phyloP scores from a whole-genome alignment of 2,797 vertebrate species.

The Diglossa cyanea region DNA sequence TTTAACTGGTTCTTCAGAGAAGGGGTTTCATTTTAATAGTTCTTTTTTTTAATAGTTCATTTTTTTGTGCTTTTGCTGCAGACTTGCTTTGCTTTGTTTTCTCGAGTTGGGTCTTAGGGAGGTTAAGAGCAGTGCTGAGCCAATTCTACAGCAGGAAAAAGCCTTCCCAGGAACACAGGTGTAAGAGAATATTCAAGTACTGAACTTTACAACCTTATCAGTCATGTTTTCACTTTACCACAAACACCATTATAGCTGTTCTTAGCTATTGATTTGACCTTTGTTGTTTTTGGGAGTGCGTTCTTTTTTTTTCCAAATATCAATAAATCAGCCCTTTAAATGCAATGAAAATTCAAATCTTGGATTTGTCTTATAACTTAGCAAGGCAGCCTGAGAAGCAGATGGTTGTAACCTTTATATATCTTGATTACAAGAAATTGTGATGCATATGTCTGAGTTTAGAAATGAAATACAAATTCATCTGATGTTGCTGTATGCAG shows the following conservation, averaged over 20 bases:
- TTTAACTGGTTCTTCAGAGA: slow-evolving; percentile 8
- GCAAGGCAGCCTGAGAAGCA: background rate
- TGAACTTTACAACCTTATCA: slow-evolving; percentile 61
- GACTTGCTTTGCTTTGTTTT: background rate
- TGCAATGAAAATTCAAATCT: slow-evolving; percentile 59
- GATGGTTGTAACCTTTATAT: slow-evolving; percentile 10
- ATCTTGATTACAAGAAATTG: slow-evolving; percentile 3
- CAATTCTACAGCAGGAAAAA: slow-evolving; percentile 33
- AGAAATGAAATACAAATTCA: background rate
- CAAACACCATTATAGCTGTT: slow-evolving; percentile 25
- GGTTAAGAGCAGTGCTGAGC: background rate
- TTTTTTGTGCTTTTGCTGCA: background rate
- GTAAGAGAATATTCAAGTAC: slow-evolving; percentile 12
- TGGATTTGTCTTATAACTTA: slow-evolving; percentile 39
- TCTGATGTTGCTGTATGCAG: background rate
- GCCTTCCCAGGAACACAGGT: slow-evolving; percentile 10
- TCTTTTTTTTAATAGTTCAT: background rate
- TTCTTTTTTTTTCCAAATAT: background rate
- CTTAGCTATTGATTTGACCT: slow-evolving; percentile 72
- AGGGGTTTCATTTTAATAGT: background rate
- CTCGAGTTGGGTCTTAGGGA: background rate
- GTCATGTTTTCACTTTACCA: slow-evolving; percentile 20
- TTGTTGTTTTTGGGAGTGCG: background rate
- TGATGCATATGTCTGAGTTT: background rate
- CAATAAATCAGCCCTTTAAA: slow-evolving; percentile 59